Conservation (phyloP, 2,888 invertebrate species). For the Autographa pulchrina region DNA sequence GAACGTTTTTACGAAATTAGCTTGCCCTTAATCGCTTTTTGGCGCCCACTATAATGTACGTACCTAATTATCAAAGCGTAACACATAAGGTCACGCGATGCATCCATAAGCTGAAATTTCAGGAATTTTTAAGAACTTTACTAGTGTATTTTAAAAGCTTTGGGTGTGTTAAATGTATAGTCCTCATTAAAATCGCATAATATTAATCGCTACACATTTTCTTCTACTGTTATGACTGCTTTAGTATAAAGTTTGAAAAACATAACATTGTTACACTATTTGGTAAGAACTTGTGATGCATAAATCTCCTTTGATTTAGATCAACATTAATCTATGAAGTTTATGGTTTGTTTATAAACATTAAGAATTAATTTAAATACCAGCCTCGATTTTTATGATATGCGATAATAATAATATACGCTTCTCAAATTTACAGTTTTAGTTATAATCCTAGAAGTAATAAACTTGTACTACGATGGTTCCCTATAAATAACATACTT, state of each 20-base stretch:
- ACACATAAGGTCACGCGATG: conserved; percentile 14
- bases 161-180: not conserved
- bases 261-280: not conserved
- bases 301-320: conserved; percentile 13
- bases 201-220: not conserved
- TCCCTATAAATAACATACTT: not conserved
- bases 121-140: conserved; percentile 20
- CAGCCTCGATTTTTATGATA: conserved; percentile 30
- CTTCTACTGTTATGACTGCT: not conserved
- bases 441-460: conserved; percentile 23
- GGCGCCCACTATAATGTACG: not conserved
- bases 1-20: conserved; percentile 4
- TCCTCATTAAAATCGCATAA: not conserved
- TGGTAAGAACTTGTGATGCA: conserved; percentile 3
- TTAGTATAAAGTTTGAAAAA: conserved; percentile 5
- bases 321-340: not conserved
- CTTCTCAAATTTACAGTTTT: conserved; percentile 8
- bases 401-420: conserved; percentile 24
- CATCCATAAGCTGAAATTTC: conserved; percentile 25
- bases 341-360: conserved; percentile 12
- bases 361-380: not conserved
- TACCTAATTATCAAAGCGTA: conserved; percentile 10
- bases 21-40: conserved; percentile 1
- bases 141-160: conserved; percentile 17
- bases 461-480: conserved; percentile 7